Conservation (phyloP, 2,113 vertebrate genomes). For the Zosterops lateralis region DNA sequence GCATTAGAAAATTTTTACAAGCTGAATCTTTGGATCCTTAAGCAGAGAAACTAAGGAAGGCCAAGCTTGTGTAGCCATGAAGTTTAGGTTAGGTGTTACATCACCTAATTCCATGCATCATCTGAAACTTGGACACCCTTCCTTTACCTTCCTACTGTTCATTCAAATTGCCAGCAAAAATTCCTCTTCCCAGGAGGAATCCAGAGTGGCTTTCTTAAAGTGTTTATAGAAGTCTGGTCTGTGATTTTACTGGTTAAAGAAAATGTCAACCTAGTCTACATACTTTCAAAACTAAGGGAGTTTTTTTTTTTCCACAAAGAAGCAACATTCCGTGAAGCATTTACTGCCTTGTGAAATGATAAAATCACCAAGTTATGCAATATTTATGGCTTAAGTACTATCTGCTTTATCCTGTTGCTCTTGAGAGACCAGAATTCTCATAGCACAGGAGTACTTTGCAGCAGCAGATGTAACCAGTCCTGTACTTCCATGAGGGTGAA, state of each 20-base stretch:
- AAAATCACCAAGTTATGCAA: not conserved
- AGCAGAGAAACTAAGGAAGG: not conserved
- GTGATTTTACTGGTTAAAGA: not conserved
- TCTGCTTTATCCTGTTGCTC: not conserved
- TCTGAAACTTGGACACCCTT: not conserved
- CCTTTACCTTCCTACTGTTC: not conserved
- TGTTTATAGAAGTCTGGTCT: not conserved
- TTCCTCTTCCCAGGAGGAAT: not conserved
- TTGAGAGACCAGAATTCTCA: not conserved
- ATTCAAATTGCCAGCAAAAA: not conserved
- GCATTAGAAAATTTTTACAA: not conserved
- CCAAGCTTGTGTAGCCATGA: not conserved
- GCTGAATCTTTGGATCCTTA: not conserved
- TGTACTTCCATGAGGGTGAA: not conserved
- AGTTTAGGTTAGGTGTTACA: not conserved
- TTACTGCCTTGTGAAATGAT: not conserved
- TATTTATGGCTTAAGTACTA: not conserved
- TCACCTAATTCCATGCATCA: not conserved
- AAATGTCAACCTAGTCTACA: not conserved
- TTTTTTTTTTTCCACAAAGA: not conserved
- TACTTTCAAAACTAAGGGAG: not conserved
- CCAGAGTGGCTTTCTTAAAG: not conserved
- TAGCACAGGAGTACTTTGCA: not conserved
- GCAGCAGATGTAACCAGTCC: not conserved
- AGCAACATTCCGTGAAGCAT: not conserved